Evolutionary conservation across 2,888 invertebrate genomes (phyloP).

Genomic region (Drosophila melanosoma): DNA sequence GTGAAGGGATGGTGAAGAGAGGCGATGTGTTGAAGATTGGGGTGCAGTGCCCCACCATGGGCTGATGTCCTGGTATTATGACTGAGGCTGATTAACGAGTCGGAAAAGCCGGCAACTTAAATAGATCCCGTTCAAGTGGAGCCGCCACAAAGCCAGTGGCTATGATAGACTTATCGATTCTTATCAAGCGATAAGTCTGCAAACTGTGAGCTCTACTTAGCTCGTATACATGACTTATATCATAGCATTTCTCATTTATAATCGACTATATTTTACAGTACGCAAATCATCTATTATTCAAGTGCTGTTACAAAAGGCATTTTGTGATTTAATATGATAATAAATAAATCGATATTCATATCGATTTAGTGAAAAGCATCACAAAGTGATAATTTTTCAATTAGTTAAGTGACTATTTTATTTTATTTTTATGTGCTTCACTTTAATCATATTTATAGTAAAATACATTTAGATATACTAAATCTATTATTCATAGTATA

Average conservation of each 20-base stretch:
- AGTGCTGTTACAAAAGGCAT: background rate
- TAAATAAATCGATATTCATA: background rate
- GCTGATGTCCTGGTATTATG: constrained; percentile 31
- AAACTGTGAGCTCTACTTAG: background rate
- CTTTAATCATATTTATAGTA: background rate
- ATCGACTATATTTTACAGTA: background rate
- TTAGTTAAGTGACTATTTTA: background rate
- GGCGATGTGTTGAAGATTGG: background rate
- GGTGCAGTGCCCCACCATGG: constrained; percentile 5
- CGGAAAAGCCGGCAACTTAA: constrained; percentile 45
- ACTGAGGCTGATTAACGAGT: constrained; percentile 46
- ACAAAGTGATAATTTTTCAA: background rate
- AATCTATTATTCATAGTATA: no score
- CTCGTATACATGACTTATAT: background rate
- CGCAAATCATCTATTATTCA: background rate
- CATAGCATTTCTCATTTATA: background rate
- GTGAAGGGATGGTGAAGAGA: background rate
- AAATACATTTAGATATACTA: background rate
- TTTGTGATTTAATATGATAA: no score
- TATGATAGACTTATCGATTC: constrained; percentile 32
- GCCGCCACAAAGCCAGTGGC: constrained; percentile 5
- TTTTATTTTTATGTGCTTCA: background rate
- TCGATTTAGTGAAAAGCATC: no score
- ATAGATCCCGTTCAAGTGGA: constrained; percentile 24
- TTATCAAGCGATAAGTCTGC: constrained; percentile 5